A percentile compares a stretch with the other conserved stretches of the same genome.
These are phyloP conservation scores for Nettapus auritus DNA, from an alignment of 2,113 vertebrate species.

Conservation along the genomic window DNA sequence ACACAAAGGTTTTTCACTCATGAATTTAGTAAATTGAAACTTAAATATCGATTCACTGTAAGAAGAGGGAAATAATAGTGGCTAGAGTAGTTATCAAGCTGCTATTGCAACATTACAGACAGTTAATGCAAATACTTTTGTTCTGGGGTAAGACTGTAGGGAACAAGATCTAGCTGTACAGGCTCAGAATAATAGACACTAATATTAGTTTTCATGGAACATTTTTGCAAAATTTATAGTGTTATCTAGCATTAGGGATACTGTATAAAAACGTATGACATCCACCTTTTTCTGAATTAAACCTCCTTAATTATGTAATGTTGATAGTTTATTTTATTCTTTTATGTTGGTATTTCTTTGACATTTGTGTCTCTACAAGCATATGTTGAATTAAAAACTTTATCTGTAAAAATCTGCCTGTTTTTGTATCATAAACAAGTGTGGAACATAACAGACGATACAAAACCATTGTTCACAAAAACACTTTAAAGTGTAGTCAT, in stretches of 20 bases:
- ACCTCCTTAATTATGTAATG: background rate
- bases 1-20: background rate
- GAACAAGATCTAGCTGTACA: background rate
- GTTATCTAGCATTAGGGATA: background rate
- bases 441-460: background rate
- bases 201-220: background rate
- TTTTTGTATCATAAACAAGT: background rate
- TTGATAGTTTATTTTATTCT: background rate
- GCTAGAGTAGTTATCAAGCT: background rate
- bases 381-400: background rate
- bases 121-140: background rate
- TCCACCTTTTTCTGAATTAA: background rate
- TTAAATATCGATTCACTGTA: conserved; percentile 21
- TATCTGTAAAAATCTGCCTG: background rate
- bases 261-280: background rate
- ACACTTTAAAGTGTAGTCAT: background rate
- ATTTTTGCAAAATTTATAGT: background rate
- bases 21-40: conserved; percentile 12
- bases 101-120: background rate
- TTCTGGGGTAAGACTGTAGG: background rate
- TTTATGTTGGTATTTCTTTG: background rate
- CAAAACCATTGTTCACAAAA: background rate
- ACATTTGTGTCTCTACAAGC: background rate
- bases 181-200: background rate
- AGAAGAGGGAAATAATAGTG: background rate